Conservation (phyloP, 1,140 invertebrate species). For the Plectrocnemia conspersa region DNA sequence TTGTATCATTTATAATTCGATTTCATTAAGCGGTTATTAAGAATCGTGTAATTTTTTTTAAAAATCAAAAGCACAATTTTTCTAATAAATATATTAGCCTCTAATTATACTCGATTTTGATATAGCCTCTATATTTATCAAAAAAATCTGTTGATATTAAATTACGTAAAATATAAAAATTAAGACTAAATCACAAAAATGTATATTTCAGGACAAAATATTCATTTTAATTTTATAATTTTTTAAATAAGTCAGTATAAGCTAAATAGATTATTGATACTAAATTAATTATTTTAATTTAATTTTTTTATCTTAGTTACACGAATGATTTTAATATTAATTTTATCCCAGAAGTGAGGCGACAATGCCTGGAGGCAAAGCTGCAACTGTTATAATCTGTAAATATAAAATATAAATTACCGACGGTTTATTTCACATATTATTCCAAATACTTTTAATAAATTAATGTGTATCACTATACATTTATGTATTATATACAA, state of each 20-base stretch:
- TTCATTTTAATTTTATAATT: background rate
- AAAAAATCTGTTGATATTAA: too few species aligned
- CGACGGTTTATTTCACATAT: background rate
- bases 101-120: background rate
- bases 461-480: background rate
- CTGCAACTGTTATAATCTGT: background rate
- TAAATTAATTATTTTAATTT: background rate
- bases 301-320: background rate
- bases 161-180: too few species aligned
- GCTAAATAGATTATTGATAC: background rate
- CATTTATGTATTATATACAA: background rate
- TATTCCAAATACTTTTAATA: background rate
- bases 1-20: too few species aligned
- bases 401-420: background rate
- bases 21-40: too few species aligned
- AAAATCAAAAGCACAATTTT: too few species aligned
- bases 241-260: background rate
- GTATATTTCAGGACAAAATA: background rate
- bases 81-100: background rate
- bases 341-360: slow-evolving; percentile 35
- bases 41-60: too few species aligned
- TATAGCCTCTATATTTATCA: background rate
- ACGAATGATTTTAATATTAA: background rate
- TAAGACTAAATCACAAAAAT: background rate
- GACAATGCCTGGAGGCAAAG: slow-evolving; percentile 40